These are phyloP conservation scores for Exocentrus adspersus DNA, from an alignment of 2,888 invertebrate genomes.

Conservation along the genomic window DNA sequence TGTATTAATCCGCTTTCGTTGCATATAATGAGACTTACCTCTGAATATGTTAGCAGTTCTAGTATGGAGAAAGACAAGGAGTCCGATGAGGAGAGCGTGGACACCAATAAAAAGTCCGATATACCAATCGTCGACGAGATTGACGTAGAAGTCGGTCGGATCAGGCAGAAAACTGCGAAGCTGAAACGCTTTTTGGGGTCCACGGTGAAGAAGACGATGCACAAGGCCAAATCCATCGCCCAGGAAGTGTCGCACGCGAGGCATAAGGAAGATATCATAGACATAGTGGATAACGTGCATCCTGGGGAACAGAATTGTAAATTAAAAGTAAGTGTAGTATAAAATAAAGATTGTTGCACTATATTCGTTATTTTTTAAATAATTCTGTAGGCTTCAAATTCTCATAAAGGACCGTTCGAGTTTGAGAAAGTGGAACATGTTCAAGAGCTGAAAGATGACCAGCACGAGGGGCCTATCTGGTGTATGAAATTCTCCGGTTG, in stretches of 20 bases:
- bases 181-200: conserved; percentile 86
- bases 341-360: neutral
- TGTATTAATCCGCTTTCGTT: conserved; percentile 93
- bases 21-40: conserved; percentile 93
- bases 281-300: conserved; percentile 84
- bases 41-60: conserved; percentile 82
- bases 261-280: conserved; percentile 86
- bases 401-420: conserved; percentile 97
- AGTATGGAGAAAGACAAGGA: conserved; percentile 75
- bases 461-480: conserved; percentile 96
- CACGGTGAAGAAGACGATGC: conserved; percentile 90
- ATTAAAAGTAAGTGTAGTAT: conserved; percentile 69
- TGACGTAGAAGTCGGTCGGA: conserved; percentile 62
- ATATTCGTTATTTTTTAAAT: conserved; percentile 18
- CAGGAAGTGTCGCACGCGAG: conserved; percentile 89
- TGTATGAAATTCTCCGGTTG: conserved; percentile 98
- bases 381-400: conserved; percentile 77
- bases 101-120: conserved; percentile 71
- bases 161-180: conserved; percentile 66
- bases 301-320: conserved; percentile 84
- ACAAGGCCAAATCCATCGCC: conserved; percentile 89
- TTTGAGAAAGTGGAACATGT: conserved; percentile 92
- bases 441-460: conserved; percentile 73
- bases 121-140: conserved; percentile 66
- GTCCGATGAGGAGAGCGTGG: conserved; percentile 80